These are phyloP conservation scores for Empidonax traillii DNA, from an alignment of 2,113 vertebrate genomes.

Conservation along the genomic window DNA sequence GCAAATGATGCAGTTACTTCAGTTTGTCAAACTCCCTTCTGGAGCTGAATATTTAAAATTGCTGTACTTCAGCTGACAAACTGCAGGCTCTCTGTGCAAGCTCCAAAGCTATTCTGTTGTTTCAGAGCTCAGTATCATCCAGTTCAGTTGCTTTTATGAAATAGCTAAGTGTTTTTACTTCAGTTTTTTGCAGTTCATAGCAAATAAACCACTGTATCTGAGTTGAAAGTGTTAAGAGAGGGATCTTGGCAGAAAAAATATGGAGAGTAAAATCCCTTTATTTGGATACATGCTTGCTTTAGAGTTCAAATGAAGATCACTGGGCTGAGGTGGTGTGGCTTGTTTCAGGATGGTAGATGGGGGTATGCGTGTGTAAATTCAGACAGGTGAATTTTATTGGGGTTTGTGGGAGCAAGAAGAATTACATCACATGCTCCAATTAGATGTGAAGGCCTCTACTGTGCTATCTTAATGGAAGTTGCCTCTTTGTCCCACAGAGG, in stretches of 20 bases:
- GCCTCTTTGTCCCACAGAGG: background rate
- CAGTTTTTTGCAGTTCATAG: background rate
- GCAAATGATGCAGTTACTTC: constrained; percentile 46
- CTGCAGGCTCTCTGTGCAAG: background rate
- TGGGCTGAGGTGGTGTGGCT: background rate
- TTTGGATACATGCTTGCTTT: background rate
- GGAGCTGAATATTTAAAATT: constrained; percentile 8
- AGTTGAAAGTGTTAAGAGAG: background rate
- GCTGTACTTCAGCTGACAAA: background rate
- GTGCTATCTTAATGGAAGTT: background rate
- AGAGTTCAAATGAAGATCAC: background rate
- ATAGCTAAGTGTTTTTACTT: background rate
- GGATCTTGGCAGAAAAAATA: background rate
- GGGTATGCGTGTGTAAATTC: background rate
- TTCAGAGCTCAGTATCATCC: constrained; percentile 5
- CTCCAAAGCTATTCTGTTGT: background rate
- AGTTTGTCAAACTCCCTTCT: constrained; percentile 34
- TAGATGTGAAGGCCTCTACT: background rate
- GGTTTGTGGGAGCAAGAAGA: background rate
- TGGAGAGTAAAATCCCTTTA: background rate
- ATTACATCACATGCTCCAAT: background rate
- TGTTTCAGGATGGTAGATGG: background rate
- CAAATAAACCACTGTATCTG: background rate
- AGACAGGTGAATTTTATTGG: background rate
- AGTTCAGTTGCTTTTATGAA: background rate